A percentile compares a stretch with the other conserved stretches of the same genome.
These are phyloP conservation scores for Chrysopilus asiliformis DNA, from an alignment of 2,888 invertebrate species.

Conservation along the genomic window DNA sequence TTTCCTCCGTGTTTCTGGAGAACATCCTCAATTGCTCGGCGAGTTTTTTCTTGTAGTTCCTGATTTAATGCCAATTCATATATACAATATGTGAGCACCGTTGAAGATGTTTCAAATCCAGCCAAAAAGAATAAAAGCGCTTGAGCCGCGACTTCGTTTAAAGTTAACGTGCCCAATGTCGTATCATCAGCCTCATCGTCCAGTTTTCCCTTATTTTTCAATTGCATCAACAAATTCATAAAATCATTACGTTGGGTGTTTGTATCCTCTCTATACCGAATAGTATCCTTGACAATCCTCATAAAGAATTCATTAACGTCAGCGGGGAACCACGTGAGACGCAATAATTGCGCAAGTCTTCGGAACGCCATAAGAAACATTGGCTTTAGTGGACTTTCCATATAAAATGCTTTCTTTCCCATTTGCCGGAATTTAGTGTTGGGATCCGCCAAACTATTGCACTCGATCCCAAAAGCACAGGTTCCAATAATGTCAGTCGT, in stretches of 20 bases:
- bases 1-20: constrained; percentile 19
- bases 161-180: background rate
- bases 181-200: constrained; percentile 21
- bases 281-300: constrained; percentile 36
- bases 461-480: constrained; percentile 37
- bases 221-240: constrained; percentile 40
- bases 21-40: constrained; percentile 20
- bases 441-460: constrained; percentile 33
- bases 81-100: constrained; percentile 40
- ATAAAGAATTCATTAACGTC: constrained; percentile 37
- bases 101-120: constrained; percentile 50
- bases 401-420: constrained; percentile 15
- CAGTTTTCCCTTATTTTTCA: constrained; percentile 36
- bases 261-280: constrained; percentile 37
- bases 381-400: constrained; percentile 10
- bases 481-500: constrained; percentile 40
- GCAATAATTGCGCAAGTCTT: constrained; percentile 17
- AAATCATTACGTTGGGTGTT: constrained; percentile 41
- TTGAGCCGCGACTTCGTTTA: constrained; percentile 29
- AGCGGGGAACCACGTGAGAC: too few relatives aligned
- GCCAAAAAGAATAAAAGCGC: constrained; percentile 32
- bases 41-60: constrained; percentile 21
- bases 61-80: constrained; percentile 24
- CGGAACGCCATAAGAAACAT: constrained; percentile 20
- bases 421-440: constrained; percentile 27